A percentile compares a stretch with the other conserved stretches of the same genome.
phyloP scores from a whole-genome alignment of 2,888 invertebrate species.

The Pasiphila rectangulata region DNA sequence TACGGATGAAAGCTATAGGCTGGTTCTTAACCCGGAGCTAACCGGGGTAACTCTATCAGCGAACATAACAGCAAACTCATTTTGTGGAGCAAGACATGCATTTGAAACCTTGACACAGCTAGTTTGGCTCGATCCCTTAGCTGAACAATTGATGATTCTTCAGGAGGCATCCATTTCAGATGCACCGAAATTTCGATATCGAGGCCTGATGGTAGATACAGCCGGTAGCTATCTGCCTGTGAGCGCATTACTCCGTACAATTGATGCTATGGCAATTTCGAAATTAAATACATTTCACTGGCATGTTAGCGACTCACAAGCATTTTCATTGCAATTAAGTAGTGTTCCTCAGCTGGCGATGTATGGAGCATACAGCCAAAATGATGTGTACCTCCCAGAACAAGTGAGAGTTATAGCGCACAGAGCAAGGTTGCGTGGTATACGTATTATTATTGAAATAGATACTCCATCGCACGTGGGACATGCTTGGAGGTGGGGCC shows the following conservation, averaged over 20 bases:
- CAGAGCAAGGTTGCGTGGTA: slow-evolving; percentile 89
- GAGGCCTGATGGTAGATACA: slow-evolving; percentile 94
- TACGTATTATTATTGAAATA: slow-evolving; percentile 91
- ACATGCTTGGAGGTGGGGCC: slow-evolving; percentile 89
- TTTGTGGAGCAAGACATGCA: slow-evolving; percentile 88
- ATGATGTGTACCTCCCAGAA: slow-evolving; percentile 84
- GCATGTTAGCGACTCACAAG: slow-evolving; percentile 93
- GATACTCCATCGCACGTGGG: slow-evolving; percentile 93
- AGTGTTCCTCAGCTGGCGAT: slow-evolving; percentile 86
- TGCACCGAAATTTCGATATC: slow-evolving; percentile 86
- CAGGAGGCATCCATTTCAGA: slow-evolving; percentile 85
- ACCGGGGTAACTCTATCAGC: slow-evolving; percentile 70
- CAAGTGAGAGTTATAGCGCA: slow-evolving; percentile 86
- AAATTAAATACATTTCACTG: slow-evolving; percentile 96
- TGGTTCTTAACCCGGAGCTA: slow-evolving; percentile 77
- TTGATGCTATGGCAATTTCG: slow-evolving; percentile 92
- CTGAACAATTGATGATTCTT: slow-evolving; percentile 81
- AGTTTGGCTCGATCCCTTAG: slow-evolving; percentile 86
- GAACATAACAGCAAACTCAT: slow-evolving; percentile 83
- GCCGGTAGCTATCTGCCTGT: slow-evolving; percentile 91
- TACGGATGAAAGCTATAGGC: slow-evolving; percentile 86
- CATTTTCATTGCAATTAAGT: slow-evolving; percentile 91
- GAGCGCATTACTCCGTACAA: slow-evolving; percentile 83
- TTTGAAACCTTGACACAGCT: slow-evolving; percentile 88
- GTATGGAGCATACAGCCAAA: slow-evolving; percentile 90